Evolutionary conservation across 2,797 vertebrate genomes (phyloP), one percentile per base, ranked within the genome.

Genomic region (Aselliscus stoliczkanus): DNA sequence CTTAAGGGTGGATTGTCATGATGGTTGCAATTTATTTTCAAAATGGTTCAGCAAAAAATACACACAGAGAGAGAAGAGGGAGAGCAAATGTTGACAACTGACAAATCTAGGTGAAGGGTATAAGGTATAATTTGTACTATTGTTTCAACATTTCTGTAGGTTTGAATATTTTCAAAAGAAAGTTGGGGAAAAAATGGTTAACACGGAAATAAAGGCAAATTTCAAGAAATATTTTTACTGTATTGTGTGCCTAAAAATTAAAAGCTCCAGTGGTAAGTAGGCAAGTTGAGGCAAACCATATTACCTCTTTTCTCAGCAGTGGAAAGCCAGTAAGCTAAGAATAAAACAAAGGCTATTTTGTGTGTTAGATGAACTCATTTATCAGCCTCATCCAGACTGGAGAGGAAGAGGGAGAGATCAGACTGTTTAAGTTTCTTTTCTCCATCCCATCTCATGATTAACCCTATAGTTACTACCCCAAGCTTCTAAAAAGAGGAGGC

Each of bases 301-400:
- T 69, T 67, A 42, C 1, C 0, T 25, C 13, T 83, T 82, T 64
- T 11, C 84, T 79, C 94, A 93, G 94, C 94, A 39, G 89, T 64
- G 54, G 83, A 91, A 79, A 90, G 64, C 92, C 97, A 95, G 97
- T 73, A 96, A 97, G 91, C 94, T 95, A 90, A 54, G 90, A 96
- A 93, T 58, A 92, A 96, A 98, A 96, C 85, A 97, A 97, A 97
- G 92, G 88, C 80, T 73, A 92, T 97, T 98, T 98, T 96, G 93
- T 93, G 81, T 94, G 97, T 86, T 37, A 95, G 97, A 97, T 98
- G 92, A 98, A 96, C 95, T 98, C 34, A 97, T 98, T 97, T 97
- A 97, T 98, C 97, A 98, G 96, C 88, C 80, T 7, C 31, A 92
- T 82, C 95, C 90, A 44, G 34, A 92, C 47, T 56, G 91, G 44